phyloP scores from a whole-genome alignment of 2,888 invertebrate species.

The Auanema freiburgensis region DNA sequence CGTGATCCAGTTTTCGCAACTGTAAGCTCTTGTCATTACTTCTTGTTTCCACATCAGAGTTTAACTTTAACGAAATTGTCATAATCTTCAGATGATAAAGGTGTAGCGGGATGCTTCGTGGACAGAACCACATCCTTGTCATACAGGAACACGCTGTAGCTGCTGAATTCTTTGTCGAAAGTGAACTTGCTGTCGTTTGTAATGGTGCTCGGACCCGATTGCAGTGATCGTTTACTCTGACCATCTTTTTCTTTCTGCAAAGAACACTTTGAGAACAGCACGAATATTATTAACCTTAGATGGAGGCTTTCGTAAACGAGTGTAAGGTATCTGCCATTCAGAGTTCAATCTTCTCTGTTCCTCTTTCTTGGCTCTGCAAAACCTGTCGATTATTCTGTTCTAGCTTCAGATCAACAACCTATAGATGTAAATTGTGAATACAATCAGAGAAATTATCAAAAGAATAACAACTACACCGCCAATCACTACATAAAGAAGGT shows the following conservation, averaged over 20 bases:
- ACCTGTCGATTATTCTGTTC: not conserved
- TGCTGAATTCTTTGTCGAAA: slow-evolving; percentile 28
- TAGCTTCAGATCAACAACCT: not conserved
- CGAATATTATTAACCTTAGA: slow-evolving; percentile 15
- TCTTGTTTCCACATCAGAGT: not conserved
- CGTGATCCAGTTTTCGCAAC: slow-evolving; percentile 56
- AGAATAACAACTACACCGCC: slow-evolving; percentile 23
- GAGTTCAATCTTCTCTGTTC: slow-evolving; percentile 40
- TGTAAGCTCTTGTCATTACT: slow-evolving; percentile 18
- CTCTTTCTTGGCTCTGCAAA: slow-evolving; percentile 31
- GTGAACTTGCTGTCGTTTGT: slow-evolving; percentile 37
- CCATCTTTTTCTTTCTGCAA: slow-evolving; percentile 21
- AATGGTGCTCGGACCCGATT: slow-evolving; percentile 36
- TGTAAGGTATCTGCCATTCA: slow-evolving; percentile 38
- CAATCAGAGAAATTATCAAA: slow-evolving; percentile 14
- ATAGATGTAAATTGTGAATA: slow-evolving; percentile 11
- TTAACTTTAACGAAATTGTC: slow-evolving; percentile 31
- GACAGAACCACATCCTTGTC: slow-evolving; percentile 40
- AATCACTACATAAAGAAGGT: slow-evolving; percentile 30
- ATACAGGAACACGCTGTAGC: slow-evolving; percentile 26
- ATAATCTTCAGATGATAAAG: slow-evolving; percentile 27
- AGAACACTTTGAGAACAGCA: not conserved
- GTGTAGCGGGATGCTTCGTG: slow-evolving; percentile 33
- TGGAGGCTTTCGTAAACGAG: slow-evolving; percentile 23
- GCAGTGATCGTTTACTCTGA: slow-evolving; percentile 37